Percentiles rank a stretch among this genome's conserved stretches.
Conservation (phyloP, 2,113 vertebrate species). For the Gopherus evgoodei region DNA sequence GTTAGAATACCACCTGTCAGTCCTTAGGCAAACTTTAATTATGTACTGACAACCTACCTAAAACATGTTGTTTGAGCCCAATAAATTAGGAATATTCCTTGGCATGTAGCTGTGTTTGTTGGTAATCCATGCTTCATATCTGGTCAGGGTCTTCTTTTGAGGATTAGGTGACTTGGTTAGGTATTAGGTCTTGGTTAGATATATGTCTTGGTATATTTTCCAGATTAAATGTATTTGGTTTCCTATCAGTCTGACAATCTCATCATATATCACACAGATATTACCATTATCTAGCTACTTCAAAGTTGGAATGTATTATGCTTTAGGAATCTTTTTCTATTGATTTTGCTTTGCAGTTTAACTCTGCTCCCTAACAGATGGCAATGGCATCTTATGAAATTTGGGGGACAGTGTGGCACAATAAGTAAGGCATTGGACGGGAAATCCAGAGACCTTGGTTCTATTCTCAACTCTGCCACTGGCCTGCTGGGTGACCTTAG, state of each 20-base stretch:
- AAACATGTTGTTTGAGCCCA: background rate
- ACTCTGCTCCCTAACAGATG: background rate
- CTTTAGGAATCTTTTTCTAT: background rate
- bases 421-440: background rate
- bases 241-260: background rate
- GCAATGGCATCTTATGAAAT: background rate
- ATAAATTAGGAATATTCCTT: background rate
- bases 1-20: background rate
- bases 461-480: background rate
- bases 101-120: rapidly evolving
- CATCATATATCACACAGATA: background rate
- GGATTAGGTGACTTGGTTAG: background rate
- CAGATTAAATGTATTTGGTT: constrained; percentile 19
- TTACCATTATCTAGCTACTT: background rate
- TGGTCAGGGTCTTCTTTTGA: background rate
- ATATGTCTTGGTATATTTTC: background rate
- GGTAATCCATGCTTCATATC: background rate
- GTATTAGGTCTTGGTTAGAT: background rate
- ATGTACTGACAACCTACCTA: background rate
- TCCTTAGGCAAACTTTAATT: background rate
- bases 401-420: constrained; percentile 3
- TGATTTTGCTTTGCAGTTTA: background rate
- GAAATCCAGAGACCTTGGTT: background rate
- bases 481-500: background rate
- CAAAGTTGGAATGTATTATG: background rate